A percentile compares a stretch with the other conserved stretches of the same genome.
Conservation (phyloP, 2,888 invertebrate species). For the Isotomurus palustris region DNA sequence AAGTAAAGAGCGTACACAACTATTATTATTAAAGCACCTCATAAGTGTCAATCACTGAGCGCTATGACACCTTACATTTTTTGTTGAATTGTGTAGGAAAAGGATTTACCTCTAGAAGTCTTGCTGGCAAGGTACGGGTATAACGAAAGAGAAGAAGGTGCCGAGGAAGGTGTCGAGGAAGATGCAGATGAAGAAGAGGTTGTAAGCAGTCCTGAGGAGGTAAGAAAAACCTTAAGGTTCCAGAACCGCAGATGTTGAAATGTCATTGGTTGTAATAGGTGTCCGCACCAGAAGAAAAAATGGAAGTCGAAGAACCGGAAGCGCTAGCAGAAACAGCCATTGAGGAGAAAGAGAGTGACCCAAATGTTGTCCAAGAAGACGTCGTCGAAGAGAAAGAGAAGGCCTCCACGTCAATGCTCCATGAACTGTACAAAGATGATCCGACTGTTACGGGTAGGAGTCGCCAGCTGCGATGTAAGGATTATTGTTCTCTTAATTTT, state of each 20-base stretch:
- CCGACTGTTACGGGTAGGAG: conserved; percentile 49
- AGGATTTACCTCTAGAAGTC: conserved; percentile 94
- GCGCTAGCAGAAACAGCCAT: conserved; percentile 11
- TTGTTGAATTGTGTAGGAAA: conserved; percentile 60
- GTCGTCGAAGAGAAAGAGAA: conserved; percentile 42
- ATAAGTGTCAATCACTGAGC: conserved; percentile 8
- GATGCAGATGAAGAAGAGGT: conserved; percentile 50
- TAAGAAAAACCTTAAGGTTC: conserved; percentile 2
- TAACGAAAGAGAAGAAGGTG: conserved; percentile 51
- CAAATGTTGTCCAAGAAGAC: conserved; percentile 28
- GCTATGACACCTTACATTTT: background rate
- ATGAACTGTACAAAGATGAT: conserved; percentile 56
- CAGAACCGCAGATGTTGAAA: background rate
- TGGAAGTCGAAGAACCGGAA: conserved; percentile 19
- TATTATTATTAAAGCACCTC: conserved; percentile 3
- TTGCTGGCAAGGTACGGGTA: conserved; percentile 84
- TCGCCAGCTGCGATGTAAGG: conserved; percentile 57
- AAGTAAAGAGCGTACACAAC: conserved; percentile 31
- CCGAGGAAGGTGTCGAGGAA: conserved; percentile 48
- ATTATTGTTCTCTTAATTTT: conserved; percentile 49
- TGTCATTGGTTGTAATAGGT: conserved; percentile 9
- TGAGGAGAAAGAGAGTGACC: conserved; percentile 17
- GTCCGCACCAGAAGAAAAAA: conserved; percentile 7
- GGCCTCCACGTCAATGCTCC: conserved; percentile 55
- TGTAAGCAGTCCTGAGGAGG: conserved; percentile 8